Percentiles rank a stretch among this genome's conserved stretches.
These are phyloP conservation scores for Pomacea maculata DNA, from an alignment of 1,140 invertebrate species.

Conservation along the genomic window DNA sequence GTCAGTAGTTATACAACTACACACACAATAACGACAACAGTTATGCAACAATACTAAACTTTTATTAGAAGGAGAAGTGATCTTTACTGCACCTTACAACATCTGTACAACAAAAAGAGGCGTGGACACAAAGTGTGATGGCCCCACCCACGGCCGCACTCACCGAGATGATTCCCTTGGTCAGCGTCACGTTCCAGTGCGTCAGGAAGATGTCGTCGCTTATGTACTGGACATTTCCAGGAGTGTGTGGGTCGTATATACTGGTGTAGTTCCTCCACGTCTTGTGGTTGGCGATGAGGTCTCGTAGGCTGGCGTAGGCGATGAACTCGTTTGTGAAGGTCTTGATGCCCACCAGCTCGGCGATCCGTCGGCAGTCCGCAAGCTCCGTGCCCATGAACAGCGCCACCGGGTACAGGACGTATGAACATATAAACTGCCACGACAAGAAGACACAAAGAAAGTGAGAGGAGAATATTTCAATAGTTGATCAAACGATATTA, in stretches of 20 bases:
- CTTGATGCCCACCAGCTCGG: slow-evolving; percentile 61
- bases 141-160: slow-evolving; percentile 2
- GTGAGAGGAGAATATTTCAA: not conserved
- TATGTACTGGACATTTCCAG: slow-evolving; percentile 8
- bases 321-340: slow-evolving; percentile 66
- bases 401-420: slow-evolving; percentile 61
- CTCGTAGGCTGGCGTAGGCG: slow-evolving; percentile 50
- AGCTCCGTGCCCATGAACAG: slow-evolving; percentile 59
- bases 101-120: not conserved
- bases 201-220: slow-evolving; percentile 34
- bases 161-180: slow-evolving; percentile 41
- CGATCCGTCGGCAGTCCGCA: slow-evolving; percentile 58
- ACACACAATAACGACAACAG: no score
- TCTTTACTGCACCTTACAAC: not conserved
- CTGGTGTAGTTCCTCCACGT: slow-evolving; percentile 43
- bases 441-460: not conserved
- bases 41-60: no score
- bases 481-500: not conserved
- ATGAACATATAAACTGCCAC: slow-evolving; percentile 60
- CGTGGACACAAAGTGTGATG: not conserved
- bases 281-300: slow-evolving; percentile 42
- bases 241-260: slow-evolving; percentile 23
- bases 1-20: no score
- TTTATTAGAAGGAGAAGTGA: no score
- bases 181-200: slow-evolving; percentile 32